Conservation (phyloP, 2,888 invertebrate genomes). For the Panopea generosa region DNA sequence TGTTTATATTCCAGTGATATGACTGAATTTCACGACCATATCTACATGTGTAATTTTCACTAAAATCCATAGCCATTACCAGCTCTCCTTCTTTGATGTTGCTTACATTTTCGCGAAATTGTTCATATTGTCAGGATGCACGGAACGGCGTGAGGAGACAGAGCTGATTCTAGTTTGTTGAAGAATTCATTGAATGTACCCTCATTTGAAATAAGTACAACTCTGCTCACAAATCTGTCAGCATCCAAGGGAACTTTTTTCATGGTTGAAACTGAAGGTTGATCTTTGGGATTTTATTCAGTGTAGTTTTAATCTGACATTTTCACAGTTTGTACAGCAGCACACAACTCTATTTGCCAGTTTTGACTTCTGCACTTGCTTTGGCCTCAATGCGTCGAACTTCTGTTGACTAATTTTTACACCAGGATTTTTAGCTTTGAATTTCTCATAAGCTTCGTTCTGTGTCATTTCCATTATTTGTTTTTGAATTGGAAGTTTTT, state of each 20-base stretch:
- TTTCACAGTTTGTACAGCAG: constrained; percentile 29
- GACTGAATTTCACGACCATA: constrained; percentile 32
- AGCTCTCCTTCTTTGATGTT: constrained; percentile 14
- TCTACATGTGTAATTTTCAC: constrained; percentile 34
- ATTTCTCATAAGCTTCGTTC: constrained; percentile 19
- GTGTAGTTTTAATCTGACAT: constrained; percentile 11
- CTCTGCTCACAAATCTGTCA: constrained; percentile 17
- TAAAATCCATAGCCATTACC: constrained; percentile 36
- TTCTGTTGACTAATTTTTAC: constrained; percentile 14
- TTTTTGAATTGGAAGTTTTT: constrained; percentile 5
- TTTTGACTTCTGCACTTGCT: constrained; percentile 4
- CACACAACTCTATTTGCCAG: constrained; percentile 16
- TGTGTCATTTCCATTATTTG: constrained; percentile 23
- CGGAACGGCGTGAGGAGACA: constrained; percentile 22
- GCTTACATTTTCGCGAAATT: constrained; percentile 12
- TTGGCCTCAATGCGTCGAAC: constrained; percentile 17
- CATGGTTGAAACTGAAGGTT: neutral
- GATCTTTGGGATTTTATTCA: neutral
- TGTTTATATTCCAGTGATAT: constrained; percentile 35
- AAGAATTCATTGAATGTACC: constrained; percentile 2
- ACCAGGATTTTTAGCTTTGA: constrained; percentile 14
- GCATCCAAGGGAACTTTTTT: constrained; percentile 9
- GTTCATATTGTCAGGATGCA: constrained; percentile 26
- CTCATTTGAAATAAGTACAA: neutral
- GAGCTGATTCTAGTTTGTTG: neutral